Evolutionary conservation across 2,113 vertebrate genomes (phyloP), one percentile per base, ranked within the genome.

Genomic region (Lichenostomus cassidix): DNA sequence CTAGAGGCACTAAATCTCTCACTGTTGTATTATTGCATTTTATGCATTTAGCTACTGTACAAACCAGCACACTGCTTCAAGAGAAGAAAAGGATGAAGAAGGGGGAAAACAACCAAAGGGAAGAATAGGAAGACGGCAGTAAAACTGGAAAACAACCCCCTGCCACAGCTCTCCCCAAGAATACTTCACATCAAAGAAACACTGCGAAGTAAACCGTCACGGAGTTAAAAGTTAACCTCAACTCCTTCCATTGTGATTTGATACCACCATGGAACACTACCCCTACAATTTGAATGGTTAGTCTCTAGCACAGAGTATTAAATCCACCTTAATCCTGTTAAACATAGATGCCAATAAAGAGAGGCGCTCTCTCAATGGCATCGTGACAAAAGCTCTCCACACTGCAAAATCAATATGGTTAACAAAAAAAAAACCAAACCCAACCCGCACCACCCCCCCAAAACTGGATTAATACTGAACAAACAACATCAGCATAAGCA

Each of bases 241-340:
- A 71, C 59, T 79, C 82, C 50, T 81, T 89, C 76, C 83, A 74
- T 42, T 93, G 95, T 95, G 94, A 95, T 86, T 67, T 96, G 95
- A 96, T 83, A 94, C 82, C 82, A 82, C 84, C 75, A 52, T 64
- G 90, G 83, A 94, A 92, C 42, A 90, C 83, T 33, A 88, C 81
- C 91, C 19, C 59, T 84, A 71, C 35, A 96, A 95, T 95, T 25
- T 89, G 91, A 94, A 93, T 93, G 60, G 62, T 73, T 78, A 79
- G 41, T 83, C 52, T 68, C 94, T 70, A 89, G 75, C 87, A 73
- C 76, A 68, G 87, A 83, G 73, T 79, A 82, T 92, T 95, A 91
- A 95, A 96, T 94, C 89, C 92, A 93, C 75, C 74, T 79, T 96
- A 96, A 97, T 94, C 95, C 81, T 94, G 80, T 89, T 97, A 96